phyloP scores from a whole-genome alignment of 2,113 vertebrate species.

The Tychaedon coryphoeus region DNA sequence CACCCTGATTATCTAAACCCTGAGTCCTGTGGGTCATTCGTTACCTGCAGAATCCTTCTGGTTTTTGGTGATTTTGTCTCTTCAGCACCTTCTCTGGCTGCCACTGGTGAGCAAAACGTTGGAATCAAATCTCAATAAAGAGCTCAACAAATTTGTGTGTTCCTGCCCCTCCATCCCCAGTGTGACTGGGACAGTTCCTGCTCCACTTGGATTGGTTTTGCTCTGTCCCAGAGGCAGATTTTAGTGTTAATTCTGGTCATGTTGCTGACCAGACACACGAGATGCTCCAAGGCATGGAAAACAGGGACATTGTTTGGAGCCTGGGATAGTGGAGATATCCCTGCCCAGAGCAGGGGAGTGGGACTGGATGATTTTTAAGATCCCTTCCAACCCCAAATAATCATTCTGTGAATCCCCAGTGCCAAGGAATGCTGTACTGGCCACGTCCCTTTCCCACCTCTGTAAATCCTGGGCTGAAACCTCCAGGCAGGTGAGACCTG shows the following conservation, averaged over 20 bases:
- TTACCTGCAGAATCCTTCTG: rapidly evolving
- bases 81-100: neutral
- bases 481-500: rapidly evolving
- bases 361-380: neutral
- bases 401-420: too few relatives aligned
- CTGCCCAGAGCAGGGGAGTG: neutral
- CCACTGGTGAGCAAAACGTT: rapidly evolving
- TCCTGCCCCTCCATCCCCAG: too few relatives aligned
- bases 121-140: neutral
- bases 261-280: rapidly evolving
- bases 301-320: neutral
- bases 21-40: rapidly evolving
- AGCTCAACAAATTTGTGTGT: rapidly evolving
- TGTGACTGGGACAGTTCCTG: rapidly evolving
- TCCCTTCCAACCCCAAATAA: neutral
- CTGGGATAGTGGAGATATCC: neutral
- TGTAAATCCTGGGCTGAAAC: neutral
- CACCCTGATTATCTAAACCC: neutral
- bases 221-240: neutral
- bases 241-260: rapidly evolving
- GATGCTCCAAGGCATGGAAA: rapidly evolving
- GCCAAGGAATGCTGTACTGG: too few relatives aligned
- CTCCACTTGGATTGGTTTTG: rapidly evolving
- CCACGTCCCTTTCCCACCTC: neutral
- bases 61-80: neutral